Percentiles rank a stretch among this genome's conserved stretches.
Evolutionary conservation across 1,140 invertebrate genomes (phyloP).

Genomic region (Holcopasites calliopsidis): DNA sequence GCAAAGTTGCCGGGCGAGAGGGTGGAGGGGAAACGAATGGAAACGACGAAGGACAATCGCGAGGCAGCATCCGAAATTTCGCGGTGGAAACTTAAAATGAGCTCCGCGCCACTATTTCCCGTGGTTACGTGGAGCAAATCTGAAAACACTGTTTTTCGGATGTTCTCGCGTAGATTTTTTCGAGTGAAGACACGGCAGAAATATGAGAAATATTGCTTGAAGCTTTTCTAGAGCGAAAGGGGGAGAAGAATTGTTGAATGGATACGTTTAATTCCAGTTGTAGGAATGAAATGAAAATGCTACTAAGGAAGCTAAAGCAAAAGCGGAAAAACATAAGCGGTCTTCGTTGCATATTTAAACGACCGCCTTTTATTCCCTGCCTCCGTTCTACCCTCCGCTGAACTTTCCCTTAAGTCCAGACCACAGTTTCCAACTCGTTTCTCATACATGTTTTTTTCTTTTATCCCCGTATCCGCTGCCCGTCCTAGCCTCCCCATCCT

Average conservation of each 20-base stretch:
- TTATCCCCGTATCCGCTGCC: background rate
- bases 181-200: background rate
- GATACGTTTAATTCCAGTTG: background rate
- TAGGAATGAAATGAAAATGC: background rate
- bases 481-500: background rate
- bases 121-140: background rate
- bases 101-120: conserved; percentile 5
- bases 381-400: background rate
- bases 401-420: conserved; percentile 10
- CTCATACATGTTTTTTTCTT: conserved; percentile 12
- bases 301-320: conserved; percentile 16
- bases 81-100: conserved; percentile 26
- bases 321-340: conserved; percentile 5
- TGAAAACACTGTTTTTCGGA: background rate
- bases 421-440: conserved; percentile 21
- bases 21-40: background rate
- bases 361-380: background rate
- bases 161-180: background rate
- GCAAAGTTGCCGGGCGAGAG: conserved; percentile 2
- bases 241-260: background rate
- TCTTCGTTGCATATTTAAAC: conserved; percentile 39
- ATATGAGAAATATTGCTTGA: no score
- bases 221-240: no score
- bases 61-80: conserved; percentile 12
- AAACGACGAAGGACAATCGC: background rate